Evolutionary conservation across 2,888 invertebrate genomes (phyloP), one percentile per base, ranked within the genome.

Genomic region (Orgyia antiqua): DNA sequence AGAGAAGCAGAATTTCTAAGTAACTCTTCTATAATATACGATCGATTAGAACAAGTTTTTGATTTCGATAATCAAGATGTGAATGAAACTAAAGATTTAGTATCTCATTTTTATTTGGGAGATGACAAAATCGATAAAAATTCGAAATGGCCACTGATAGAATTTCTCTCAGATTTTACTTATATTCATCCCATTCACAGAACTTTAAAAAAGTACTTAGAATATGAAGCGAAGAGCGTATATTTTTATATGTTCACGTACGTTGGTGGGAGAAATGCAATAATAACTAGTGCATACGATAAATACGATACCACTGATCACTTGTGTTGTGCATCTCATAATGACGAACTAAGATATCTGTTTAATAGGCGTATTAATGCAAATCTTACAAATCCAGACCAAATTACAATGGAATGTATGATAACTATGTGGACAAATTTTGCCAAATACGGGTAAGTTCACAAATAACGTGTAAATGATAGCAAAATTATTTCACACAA

Each of bases 371-470:
- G 7, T 0, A 17, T 13, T 3, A 29, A 49, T 8, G 28, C 48
- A 1, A 42, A 44, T 2, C 45, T 52, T 0, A 38, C 48, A 0
- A 15, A 33, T 2, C 40, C 55, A 27, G 80, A 80, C 45, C 50
- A 66, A 47, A 29, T 68, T 2, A 35, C 60, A 0, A 58, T 72
- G 15, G 63, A 77, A 30, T 55, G 61, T 10, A 64, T 80, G 42
- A 78, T 77, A 0, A 59, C 59, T 0, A 52, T 80, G 58, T 80
- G 79, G 79, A 62, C 80, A 0, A 80, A 80, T 35, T 79, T 78
- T 29, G 74, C 54, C 0, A 80, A 78, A 51, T 65, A 58, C 27
- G 55, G 71, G 80, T 79, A 54, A 26, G 51, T 6, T 11, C 11
- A 19, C 12, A 9, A 15, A 24, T 12, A 2, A 9, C n/a, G n/a